Evolutionary conservation across 2,113 vertebrate species (phyloP).

Genomic region (Seriola aureovittata): DNA sequence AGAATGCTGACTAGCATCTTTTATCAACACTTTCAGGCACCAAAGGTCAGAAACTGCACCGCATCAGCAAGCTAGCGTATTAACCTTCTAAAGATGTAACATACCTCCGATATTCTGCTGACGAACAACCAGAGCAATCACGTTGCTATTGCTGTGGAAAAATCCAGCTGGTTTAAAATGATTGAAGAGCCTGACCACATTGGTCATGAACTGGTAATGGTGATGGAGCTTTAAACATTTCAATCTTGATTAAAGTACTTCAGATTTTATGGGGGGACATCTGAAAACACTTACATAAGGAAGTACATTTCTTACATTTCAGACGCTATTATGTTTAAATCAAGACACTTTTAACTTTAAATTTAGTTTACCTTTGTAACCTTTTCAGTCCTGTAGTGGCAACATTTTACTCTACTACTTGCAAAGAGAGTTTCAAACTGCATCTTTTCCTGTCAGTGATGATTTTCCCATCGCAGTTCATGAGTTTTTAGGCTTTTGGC

Average conservation of each 20-base stretch:
- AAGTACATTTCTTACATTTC: no score
- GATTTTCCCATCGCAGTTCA: no score
- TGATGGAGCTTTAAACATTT: background rate
- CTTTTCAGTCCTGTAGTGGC: no score
- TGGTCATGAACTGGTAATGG: background rate
- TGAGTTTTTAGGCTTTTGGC: no score
- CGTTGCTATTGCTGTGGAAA: background rate
- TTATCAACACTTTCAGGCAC: background rate
- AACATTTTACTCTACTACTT: no score
- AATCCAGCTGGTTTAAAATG: slow-evolving; percentile 1
- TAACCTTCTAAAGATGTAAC: slow-evolving; percentile 22
- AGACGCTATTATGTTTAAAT: no score
- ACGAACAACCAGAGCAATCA: background rate
- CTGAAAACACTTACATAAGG: no score
- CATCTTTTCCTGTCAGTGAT: no score
- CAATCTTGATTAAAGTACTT: background rate
- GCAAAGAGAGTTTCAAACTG: no score
- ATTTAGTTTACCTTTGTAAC: no score
- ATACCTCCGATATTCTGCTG: slow-evolving; percentile 22
- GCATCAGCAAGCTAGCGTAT: slow-evolving; percentile 9
- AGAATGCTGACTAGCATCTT: background rate
- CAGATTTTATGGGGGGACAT: no score
- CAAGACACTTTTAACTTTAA: background rate
- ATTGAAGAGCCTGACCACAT: background rate
- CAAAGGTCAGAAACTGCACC: slow-evolving; percentile 15